Conservation (phyloP, 2,113 vertebrate genomes). For the Polypterus bichir region DNA sequence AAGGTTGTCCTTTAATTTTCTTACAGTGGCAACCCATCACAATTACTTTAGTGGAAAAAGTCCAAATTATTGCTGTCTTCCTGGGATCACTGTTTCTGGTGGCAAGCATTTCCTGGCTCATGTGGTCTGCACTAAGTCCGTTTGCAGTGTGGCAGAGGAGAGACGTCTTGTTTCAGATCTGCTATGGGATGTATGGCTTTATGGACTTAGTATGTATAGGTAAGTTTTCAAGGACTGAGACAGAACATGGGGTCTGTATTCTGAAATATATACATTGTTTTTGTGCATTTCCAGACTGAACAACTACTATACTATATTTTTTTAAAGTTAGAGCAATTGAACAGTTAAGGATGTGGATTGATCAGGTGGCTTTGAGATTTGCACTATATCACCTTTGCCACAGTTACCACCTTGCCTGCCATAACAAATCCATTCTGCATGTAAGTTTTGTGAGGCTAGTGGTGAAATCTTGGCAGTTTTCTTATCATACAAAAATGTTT, state of each 20-base stretch:
- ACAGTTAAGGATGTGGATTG: too few relatives aligned
- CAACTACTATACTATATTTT: too few relatives aligned
- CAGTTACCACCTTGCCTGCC: too few relatives aligned
- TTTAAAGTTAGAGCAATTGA: too few relatives aligned
- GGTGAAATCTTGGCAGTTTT: too few relatives aligned
- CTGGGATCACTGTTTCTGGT: constrained; percentile 88
- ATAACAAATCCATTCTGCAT: too few relatives aligned
- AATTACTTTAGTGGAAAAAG: constrained; percentile 93
- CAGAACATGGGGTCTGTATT: neutral
- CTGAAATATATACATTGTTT: too few relatives aligned
- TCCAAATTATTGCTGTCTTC: constrained; percentile 89
- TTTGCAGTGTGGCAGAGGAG: constrained; percentile 85
- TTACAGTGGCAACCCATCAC: constrained; percentile 90
- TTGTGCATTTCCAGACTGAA: too few relatives aligned
- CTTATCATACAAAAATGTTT: too few relatives aligned
- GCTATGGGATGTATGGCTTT: constrained; percentile 95
- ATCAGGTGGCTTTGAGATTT: too few relatives aligned
- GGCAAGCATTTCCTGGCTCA: constrained; percentile 86
- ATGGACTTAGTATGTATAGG: constrained; percentile 93
- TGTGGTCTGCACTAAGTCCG: constrained; percentile 88
- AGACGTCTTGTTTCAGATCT: constrained; percentile 89
- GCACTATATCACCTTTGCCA: too few relatives aligned
- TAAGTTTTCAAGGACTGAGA: constrained; percentile 41
- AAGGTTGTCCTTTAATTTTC: constrained; percentile 39
- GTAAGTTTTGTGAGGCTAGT: too few relatives aligned